Evolutionary conservation across 2,888 invertebrate species (phyloP), one percentile per base, ranked within the genome.

Genomic region (Corbicula japonica): DNA sequence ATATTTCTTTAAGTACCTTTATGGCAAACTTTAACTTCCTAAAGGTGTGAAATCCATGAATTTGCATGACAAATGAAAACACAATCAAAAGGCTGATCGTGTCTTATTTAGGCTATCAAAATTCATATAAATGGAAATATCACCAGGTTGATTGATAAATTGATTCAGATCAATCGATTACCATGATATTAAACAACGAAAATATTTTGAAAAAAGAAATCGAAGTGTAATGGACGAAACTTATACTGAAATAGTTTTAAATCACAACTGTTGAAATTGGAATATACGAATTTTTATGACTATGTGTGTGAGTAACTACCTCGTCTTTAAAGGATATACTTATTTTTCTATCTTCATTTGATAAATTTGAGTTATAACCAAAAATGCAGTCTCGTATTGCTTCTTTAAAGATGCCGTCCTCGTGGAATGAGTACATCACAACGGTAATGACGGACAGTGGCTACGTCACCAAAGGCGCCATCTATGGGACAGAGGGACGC

Each of bases 371-470:
- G 8, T 12, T 15, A 8, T 38, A 18, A 38, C 15, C 10, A 18
- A 73, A 69, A 61, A 83, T 83, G 83, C 80, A 80, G 76, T 83
- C 83, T 70, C 83, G 83, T 70, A 73, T 83, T 83, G 78, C 73
- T 78, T 80, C 80, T 73, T 82, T 79, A 69, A 84, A 88, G 87
- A 83, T 87, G 78, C 85, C 87, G 54, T 84, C 85, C 26, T 84
- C 87, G 10, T 90, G 89, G 89, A 83, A 86, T 35, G 89, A 90
- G 62, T 90, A 89, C 75, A 78, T 90, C 56, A 82, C 86, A 28
- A 86, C 80, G 34, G 87, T 90, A 30, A 77, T 90, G 61, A 72
- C 84, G 32, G 88, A 87, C 52, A 89, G 88, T 60, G 88, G 88
- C 10, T 83, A 80, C 61, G 88, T 89, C 2, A 80, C 85, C 8